Evolutionary conservation across 2,888 invertebrate species (phyloP).

Genomic region (Hedychridium roseum): DNA sequence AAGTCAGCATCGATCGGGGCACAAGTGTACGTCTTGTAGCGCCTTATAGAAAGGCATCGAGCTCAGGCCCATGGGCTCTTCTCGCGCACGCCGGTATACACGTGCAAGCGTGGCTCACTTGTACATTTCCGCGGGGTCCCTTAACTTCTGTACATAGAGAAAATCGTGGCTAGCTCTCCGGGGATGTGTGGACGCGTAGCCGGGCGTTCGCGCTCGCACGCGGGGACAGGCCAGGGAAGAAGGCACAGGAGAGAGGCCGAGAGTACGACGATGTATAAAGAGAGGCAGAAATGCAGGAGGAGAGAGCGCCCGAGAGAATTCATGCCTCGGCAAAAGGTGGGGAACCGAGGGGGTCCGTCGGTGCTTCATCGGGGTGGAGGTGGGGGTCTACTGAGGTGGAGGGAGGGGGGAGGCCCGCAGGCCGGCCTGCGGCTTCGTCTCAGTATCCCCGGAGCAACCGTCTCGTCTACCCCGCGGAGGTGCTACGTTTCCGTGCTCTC

Average conservation of each 20-base stretch:
- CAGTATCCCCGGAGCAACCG: conserved; percentile 65
- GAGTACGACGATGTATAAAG: conserved; percentile 12
- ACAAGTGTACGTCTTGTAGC: conserved; percentile 53
- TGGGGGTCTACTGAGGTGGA: conserved; percentile 12
- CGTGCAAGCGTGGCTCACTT: too few relatives aligned
- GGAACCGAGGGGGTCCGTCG: conserved; percentile 11
- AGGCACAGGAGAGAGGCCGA: background rate
- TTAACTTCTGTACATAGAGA: too few relatives aligned
- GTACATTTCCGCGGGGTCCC: too few relatives aligned
- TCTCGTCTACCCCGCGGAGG: conserved; percentile 62
- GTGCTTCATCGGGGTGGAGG: conserved; percentile 13
- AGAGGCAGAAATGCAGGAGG: conserved; percentile 13
- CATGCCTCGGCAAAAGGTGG: conserved; percentile 23
- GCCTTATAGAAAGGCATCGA: conserved; percentile 46
- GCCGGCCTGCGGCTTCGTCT: conserved; percentile 63
- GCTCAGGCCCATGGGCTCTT: conserved; percentile 21
- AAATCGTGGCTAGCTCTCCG: background rate
- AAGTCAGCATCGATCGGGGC: conserved; percentile 42
- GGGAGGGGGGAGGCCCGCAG: conserved; percentile 60
- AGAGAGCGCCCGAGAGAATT: conserved; percentile 18
- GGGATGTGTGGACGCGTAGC: background rate
- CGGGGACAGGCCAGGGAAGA: conserved; percentile 4
- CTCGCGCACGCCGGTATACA: conserved; percentile 16
- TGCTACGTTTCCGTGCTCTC: conserved; percentile 34
- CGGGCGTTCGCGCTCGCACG: conserved; percentile 8